Base-by-base conservation (phyloP, 2,797 vertebrate species). In the Brachymystax lenok region DNA sequence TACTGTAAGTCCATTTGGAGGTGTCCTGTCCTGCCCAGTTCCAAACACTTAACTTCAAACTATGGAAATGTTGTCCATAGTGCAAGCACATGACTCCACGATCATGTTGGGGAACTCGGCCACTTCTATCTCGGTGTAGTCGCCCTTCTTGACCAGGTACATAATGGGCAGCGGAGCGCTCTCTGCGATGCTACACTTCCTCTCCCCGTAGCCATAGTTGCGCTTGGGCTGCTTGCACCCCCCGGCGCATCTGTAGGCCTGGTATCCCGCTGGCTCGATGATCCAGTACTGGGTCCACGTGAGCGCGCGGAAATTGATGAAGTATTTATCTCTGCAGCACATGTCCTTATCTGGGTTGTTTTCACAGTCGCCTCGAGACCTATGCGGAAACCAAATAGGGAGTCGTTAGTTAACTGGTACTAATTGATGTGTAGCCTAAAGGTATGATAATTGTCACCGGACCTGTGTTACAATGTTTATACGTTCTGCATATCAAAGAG, bases 51-150 rank as follows among this genome's bases (percentile, higher is more conserved):
- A 27, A 27, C 66, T 46, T 95, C 92, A 98, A 70, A 94, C 90
- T 33, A 96, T 86, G 0, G 95, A 95, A 54, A 85, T 79, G 27
- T 96, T 94, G 46, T 97, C 94, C 63, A 94, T 86, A 0, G 93
- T 66, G 54, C 97, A 98, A 27, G 95, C 90, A 46, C 97, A 98
- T 64, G 92, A 93, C 80, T 98, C 96, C 0, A 96, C 87, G 0
- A 98, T 89, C 96, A 98, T 98, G 35, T 95, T 95, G 13, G 97
- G 96, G 74, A 98, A 96, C 70, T 98, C 97, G 0, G 97, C 96
- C n/a, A 96, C 97, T 82, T 98, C 95, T 0, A 98, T 96, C 85
- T 97, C 96, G 0, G 97, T 97, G 92, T 93, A 95, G 85, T 98
- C 96, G 3, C 95, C 97, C 74, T 95, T 96, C 87, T 94, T 95